Conservation (phyloP, 2,797 vertebrate genomes). For the Phalanger gymnotis region DNA sequence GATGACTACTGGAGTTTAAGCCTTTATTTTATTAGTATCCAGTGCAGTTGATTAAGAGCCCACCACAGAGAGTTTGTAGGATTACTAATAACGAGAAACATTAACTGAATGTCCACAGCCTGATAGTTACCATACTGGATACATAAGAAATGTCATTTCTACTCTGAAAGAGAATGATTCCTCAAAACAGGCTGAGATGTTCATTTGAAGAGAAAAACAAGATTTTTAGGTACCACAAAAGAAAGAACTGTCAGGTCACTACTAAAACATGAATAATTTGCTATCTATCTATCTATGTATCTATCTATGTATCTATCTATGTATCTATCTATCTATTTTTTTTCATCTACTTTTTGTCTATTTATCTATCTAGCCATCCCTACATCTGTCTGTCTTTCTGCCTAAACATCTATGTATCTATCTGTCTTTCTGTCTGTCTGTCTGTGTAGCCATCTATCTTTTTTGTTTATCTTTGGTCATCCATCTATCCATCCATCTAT, state of each 20-base stretch:
- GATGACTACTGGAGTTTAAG: slow-evolving; percentile 12
- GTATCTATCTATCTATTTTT: no score
- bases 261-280: neutral
- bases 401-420: no score
- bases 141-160: neutral
- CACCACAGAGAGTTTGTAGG: neutral
- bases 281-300: neutral
- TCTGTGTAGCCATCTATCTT: no score
- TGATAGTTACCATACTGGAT: slow-evolving; percentile 4
- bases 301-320: no score
- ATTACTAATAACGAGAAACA: slow-evolving; percentile 16
- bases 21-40: slow-evolving; percentile 1
- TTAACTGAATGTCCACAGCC: neutral
- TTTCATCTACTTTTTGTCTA: no score
- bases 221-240: slow-evolving; percentile 1
- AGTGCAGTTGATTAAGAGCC: neutral
- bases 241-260: neutral
- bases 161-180: slow-evolving; percentile 16
- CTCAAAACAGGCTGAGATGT: neutral
- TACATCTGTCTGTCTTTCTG: no score
- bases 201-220: slow-evolving; percentile 7
- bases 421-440: no score
- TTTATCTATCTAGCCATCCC: no score
- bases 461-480: no score
- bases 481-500: neutral